Conservation (phyloP, 2,797 vertebrate genomes). For the Pseudotriccus pelzelni region DNA sequence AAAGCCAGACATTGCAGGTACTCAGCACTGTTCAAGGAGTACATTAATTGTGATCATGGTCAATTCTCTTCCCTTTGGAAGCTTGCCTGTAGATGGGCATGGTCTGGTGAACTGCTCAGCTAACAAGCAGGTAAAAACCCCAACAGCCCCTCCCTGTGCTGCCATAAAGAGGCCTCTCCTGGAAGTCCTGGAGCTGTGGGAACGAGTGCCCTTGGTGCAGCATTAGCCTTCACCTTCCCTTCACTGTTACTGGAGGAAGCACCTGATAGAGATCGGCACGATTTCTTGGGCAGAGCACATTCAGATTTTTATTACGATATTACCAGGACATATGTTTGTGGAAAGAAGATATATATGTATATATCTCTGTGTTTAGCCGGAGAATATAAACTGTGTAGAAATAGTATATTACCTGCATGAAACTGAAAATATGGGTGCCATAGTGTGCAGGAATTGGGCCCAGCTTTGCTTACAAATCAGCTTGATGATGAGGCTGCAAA, state of each 20-base stretch:
- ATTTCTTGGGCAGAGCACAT: constrained; percentile 47
- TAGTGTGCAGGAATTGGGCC: constrained; percentile 30
- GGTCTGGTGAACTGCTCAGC: not conserved
- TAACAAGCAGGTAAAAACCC: not conserved
- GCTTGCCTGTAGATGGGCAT: not conserved
- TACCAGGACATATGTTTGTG: constrained; percentile 55
- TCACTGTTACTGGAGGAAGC: not conserved
- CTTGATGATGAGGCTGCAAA: constrained; percentile 61
- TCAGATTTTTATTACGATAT: constrained; percentile 65
- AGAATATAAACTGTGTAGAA: constrained; percentile 35
- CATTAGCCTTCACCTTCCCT: constrained; percentile 12
- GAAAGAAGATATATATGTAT: constrained; percentile 19
- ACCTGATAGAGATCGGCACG: constrained; percentile 27
- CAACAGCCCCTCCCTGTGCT: not conserved
- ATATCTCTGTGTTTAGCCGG: constrained; percentile 33
- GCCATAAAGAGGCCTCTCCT: not conserved
- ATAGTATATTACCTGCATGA: constrained; percentile 65
- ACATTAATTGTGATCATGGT: not conserved
- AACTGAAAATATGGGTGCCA: constrained; percentile 55
- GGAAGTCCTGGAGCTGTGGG: not conserved
- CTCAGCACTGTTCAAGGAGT: not conserved
- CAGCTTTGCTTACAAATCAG: constrained; percentile 70
- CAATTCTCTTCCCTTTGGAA: not conserved
- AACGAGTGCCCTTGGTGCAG: constrained; percentile 27
- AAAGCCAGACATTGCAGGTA: not conserved